Conservation (phyloP, 2,888 invertebrate genomes). For the Andrena praecox region DNA sequence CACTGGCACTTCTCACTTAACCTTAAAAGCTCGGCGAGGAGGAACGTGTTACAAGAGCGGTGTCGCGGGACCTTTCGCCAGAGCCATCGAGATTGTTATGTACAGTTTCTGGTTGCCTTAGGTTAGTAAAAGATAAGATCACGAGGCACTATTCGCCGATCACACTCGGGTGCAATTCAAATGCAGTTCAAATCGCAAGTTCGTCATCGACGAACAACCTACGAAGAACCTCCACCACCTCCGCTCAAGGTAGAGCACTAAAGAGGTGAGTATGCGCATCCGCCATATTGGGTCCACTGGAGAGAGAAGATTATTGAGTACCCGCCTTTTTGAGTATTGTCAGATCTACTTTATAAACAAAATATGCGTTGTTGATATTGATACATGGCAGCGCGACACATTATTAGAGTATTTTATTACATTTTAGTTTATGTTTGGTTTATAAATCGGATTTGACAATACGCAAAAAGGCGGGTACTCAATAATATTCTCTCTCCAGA, state of each 20-base stretch:
- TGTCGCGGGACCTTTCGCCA: neutral
- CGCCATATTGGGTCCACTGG: too few relatives aligned
- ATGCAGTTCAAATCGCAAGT: constrained; percentile 21
- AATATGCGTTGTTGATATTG: too few relatives aligned
- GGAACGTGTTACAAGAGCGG: constrained; percentile 13
- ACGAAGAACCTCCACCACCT: constrained; percentile 18
- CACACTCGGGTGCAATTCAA: constrained; percentile 29
- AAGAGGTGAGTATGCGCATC: too few relatives aligned
- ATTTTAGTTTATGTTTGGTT: too few relatives aligned
- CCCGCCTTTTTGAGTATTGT: too few relatives aligned
- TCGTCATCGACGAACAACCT: constrained; percentile 19
- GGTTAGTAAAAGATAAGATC: constrained; percentile 39
- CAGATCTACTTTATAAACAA: too few relatives aligned
- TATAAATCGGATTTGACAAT: too few relatives aligned
- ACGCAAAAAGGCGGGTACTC: too few relatives aligned
- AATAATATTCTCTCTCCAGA: too few relatives aligned
- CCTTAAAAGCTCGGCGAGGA: constrained; percentile 52
- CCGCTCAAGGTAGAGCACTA: neutral
- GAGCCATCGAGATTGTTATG: constrained; percentile 21
- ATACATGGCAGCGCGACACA: too few relatives aligned
- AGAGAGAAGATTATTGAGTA: too few relatives aligned
- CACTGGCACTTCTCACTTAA: constrained; percentile 43
- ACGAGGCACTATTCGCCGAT: constrained; percentile 23
- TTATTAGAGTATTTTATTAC: too few relatives aligned
- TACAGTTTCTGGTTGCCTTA: constrained; percentile 9